Evolutionary conservation across 1,140 invertebrate species (phyloP), one percentile per base, ranked within the genome.

Genomic region (Bombus fervidus): DNA sequence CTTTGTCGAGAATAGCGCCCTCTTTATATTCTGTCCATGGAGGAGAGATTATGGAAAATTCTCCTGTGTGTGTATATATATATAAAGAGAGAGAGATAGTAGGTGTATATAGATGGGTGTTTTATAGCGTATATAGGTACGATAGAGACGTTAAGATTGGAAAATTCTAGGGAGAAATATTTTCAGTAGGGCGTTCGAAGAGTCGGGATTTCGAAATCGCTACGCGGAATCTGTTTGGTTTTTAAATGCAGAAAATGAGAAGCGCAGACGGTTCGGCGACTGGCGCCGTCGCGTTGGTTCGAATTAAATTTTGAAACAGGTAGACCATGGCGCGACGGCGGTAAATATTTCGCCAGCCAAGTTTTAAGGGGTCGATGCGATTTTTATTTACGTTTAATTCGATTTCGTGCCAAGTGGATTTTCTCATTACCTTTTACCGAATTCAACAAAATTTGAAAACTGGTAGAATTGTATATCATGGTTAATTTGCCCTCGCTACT

Each of bases 331-430:
- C 31, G 28, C 12, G 18, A 34, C 39, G 25, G 2, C 3, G 18
- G 34, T 57, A 83, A 83, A 79, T 72, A 53, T 77, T 57, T 77
- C 39, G 74, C 22, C 34, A n/a, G 53, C 25, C 57, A 5, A 10
- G 75, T 28, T 31, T 71, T 41, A 76, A 62, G 9, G 13, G 53
- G 18, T 9, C 9, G 18, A 18, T 37, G 28, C 15, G 34, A 57
- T 76, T 83, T 77, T 77, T 77, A 83, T 83, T 77, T 78, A 22
- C 82, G 9, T 83, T 77, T 78, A 53, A 78, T 83, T 78, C 9
- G 34, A 76, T 57, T 12, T 25, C 25, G 13, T 15, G 64, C 28
- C 68, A 59, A 8, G 9, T 74, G 34, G 5, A 25, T 68, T 68
- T 37, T 68, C 47, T 66, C 47, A 18, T 41, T 5, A 59, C 22